Percentiles rank a stretch among this genome's conserved stretches.
Evolutionary conservation across 2,888 invertebrate genomes (phyloP).

Genomic region (Cryptophagus acutangulus): DNA sequence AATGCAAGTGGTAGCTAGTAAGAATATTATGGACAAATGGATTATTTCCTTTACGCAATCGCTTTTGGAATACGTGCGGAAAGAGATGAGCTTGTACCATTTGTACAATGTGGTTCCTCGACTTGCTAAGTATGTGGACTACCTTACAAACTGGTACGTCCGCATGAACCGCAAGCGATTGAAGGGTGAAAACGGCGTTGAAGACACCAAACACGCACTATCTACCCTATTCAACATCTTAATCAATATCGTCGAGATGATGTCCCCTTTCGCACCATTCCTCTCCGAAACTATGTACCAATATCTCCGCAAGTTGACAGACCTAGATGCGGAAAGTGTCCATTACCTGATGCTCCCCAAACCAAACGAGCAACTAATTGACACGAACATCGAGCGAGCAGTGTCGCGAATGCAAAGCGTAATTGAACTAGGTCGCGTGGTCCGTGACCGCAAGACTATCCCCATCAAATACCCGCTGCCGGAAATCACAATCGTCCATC

Average conservation of each 20-base stretch:
- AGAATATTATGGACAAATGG: conserved; percentile 95
- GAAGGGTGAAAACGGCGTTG: conserved; percentile 81
- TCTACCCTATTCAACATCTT: conserved; percentile 86
- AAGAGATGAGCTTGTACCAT: conserved; percentile 92
- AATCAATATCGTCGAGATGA: conserved; percentile 82
- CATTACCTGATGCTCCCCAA: conserved; percentile 90
- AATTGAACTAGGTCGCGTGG: conserved; percentile 87
- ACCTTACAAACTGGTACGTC: conserved; percentile 98
- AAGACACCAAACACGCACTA: conserved; percentile 79
- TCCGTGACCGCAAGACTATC: conserved; percentile 88
- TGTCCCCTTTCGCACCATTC: conserved; percentile 98
- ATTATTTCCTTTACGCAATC: conserved; percentile 95
- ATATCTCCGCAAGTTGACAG: conserved; percentile 66
- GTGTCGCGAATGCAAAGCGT: conserved; percentile 92
- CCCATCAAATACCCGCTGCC: conserved; percentile 95
- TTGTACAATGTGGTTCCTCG: conserved; percentile 93
- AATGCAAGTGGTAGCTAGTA: conserved; percentile 33
- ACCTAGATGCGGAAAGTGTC: conserved; percentile 64
- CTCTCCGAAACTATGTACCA: conserved; percentile 94
- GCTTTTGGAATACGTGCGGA: conserved; percentile 77
- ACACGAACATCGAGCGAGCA: conserved; percentile 81
- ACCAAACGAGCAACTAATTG: conserved; percentile 65
- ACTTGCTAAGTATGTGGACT: conserved; percentile 93
- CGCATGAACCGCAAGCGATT: conserved; percentile 92
- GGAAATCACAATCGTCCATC: conserved; percentile 92